Conservation (phyloP, 2,113 vertebrate species). For the Ia io region DNA sequence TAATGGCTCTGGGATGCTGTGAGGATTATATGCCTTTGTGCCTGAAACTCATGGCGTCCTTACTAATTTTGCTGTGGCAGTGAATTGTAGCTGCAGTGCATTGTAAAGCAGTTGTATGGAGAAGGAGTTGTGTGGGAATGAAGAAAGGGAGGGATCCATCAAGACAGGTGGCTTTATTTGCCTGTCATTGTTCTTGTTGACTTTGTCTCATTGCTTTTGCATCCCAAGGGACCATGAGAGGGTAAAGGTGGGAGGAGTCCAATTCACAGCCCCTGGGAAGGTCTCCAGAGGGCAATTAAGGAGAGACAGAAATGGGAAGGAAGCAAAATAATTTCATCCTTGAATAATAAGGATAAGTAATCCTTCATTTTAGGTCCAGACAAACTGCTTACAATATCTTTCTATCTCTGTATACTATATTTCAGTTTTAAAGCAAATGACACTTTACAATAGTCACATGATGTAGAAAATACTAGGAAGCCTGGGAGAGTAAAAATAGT, state of each 20-base stretch:
- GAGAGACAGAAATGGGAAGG: neutral
- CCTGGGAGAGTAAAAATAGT: neutral
- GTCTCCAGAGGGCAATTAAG: neutral
- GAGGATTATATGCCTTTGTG: conserved; percentile 29
- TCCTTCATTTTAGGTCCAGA: neutral
- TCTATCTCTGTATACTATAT: neutral
- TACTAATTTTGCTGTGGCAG: neutral
- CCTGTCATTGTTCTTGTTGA: neutral
- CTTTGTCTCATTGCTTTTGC: neutral
- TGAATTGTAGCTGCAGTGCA: neutral
- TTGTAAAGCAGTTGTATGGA: neutral
- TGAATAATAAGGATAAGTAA: neutral
- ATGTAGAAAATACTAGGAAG: neutral
- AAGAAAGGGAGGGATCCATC: neutral
- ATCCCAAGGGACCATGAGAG: neutral
- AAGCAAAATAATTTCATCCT: neutral
- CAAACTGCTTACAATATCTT: neutral
- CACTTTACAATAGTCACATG: neutral
- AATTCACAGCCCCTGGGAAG: neutral
- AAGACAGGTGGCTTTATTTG: neutral
- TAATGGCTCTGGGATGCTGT: neutral
- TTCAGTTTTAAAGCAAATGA: neutral
- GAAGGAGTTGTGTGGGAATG: neutral
- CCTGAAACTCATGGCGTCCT: neutral
- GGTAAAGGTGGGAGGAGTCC: neutral